phyloP scores from a whole-genome alignment of 2,797 vertebrate genomes.

The Tadarida brasiliensis region DNA sequence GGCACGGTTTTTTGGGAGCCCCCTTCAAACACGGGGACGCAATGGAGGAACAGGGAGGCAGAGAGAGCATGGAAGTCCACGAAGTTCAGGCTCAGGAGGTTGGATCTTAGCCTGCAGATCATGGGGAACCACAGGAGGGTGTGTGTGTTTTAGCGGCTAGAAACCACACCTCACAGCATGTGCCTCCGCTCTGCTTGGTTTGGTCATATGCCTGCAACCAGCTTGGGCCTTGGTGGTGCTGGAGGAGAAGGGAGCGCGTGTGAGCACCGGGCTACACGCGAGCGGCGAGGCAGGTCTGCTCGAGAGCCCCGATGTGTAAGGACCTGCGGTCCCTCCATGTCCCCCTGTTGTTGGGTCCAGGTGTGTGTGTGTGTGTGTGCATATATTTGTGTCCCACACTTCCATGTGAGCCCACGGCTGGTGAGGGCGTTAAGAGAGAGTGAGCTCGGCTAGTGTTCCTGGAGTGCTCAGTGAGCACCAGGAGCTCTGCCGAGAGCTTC shows the following conservation, averaged over 20 bases:
- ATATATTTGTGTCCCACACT: neutral
- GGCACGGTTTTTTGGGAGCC: neutral
- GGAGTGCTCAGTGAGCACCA: neutral
- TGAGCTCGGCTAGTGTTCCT: neutral
- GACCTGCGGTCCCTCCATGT: neutral
- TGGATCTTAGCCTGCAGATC: neutral
- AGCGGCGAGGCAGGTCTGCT: neutral
- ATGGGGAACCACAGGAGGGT: constrained; percentile 17
- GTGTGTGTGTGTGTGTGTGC: neutral
- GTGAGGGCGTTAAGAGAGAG: neutral
- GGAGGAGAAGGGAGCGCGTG: neutral
- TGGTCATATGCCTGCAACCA: neutral
- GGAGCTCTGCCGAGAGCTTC: neutral
- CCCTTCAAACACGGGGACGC: neutral
- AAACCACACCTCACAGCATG: neutral
- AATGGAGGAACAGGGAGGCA: neutral
- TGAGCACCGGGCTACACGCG: neutral
- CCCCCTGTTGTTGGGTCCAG: neutral
- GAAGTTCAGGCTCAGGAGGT: neutral
- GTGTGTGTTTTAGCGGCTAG: constrained; percentile 49
- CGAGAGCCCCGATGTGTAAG: neutral
- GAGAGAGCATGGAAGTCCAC: neutral
- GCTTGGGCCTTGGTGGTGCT: neutral
- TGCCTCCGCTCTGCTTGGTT: neutral
- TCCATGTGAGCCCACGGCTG: neutral